Evolutionary conservation across 2,888 invertebrate species (phyloP), one percentile per base, ranked within the genome.

Genomic region (Philereme vetulata): DNA sequence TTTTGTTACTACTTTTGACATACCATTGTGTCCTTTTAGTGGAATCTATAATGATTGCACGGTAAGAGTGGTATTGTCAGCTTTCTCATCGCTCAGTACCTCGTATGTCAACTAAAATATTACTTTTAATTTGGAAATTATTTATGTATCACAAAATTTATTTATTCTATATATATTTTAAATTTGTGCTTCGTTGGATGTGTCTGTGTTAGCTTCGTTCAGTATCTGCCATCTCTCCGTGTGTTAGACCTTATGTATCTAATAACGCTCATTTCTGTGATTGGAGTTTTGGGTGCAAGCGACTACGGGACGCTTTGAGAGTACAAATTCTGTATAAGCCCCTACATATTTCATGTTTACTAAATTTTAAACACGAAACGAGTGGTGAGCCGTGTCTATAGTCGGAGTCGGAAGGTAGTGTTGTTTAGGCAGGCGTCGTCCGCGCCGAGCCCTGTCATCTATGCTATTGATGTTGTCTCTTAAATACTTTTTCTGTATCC

Each of bases 281-380:
- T 64, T 58, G 59, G 54, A 57, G 53, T 62, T 60, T 54, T 60
- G 63, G 66, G 67, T 72, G 81, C 80, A 79, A 81, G 83, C 82
- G 85, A 84, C 89, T 87, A 84, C 84, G 85, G 86, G 83, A 90
- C 85, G 85, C 86, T 86, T 38, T 57, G 79, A 94, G 93, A 95
- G 95, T 95, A 95, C 95, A 95, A 95, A 95, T 95, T 94, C 94
- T 94, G 93, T 94, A 93, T 93, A 93, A 93, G 93, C 93, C 93
- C 93, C 93, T 88, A 86, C 84, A 85, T 89, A 87, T 86, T 87
- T 86, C 81, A 64, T 88, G 84, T 85, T 85, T 88, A 56, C 53
- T 21, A 21, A 21, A 21, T 58, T 84, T 83, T 85, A 83, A 86
- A 85, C 75, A 76, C 71, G 80, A 78, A 85, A 86, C 86, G 84